Conservation (phyloP, 2,888 invertebrate species). For the Cataglyphis cursor region DNA sequence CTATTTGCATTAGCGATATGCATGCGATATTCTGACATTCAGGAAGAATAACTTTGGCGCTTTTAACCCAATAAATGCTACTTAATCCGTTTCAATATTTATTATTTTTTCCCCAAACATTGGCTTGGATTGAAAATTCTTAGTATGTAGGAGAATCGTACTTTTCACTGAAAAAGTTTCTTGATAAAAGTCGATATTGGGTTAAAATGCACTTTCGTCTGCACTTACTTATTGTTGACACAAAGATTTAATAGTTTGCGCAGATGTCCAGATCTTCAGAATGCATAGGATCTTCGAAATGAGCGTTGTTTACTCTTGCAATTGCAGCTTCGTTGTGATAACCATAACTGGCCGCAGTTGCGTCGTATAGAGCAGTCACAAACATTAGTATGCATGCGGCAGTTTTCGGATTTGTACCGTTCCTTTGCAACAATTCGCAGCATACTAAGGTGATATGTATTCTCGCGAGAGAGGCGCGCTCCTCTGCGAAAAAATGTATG, state of each 20-base stretch:
- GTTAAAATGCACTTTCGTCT: slow-evolving; percentile 19
- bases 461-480: slow-evolving; percentile 75
- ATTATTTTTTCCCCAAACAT: neutral
- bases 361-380: slow-evolving; percentile 13
- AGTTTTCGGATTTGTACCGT: slow-evolving; percentile 43
- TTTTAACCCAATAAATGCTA: slow-evolving; percentile 18
- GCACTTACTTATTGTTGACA: slow-evolving; percentile 33
- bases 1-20: neutral
- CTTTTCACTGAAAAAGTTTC: neutral
- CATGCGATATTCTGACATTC: slow-evolving; percentile 1
- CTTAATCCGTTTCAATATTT: neutral
- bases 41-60: neutral
- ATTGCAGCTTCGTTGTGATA: neutral
- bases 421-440: slow-evolving; percentile 24
- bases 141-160: neutral
- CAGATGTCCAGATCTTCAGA: slow-evolving; percentile 11
- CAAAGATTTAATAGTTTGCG: slow-evolving; percentile 16
- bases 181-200: neutral
- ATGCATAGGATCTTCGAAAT: slow-evolving; percentile 9
- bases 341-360: slow-evolving; percentile 12
- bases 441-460: slow-evolving; percentile 74
- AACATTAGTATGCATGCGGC: slow-evolving; percentile 49
- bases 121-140: neutral
- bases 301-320: slow-evolving; percentile 19
- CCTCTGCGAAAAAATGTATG: slow-evolving; percentile 76